Evolutionary conservation across 1,140 invertebrate species (phyloP).

Genomic region (Neomicropteryx cornuta): DNA sequence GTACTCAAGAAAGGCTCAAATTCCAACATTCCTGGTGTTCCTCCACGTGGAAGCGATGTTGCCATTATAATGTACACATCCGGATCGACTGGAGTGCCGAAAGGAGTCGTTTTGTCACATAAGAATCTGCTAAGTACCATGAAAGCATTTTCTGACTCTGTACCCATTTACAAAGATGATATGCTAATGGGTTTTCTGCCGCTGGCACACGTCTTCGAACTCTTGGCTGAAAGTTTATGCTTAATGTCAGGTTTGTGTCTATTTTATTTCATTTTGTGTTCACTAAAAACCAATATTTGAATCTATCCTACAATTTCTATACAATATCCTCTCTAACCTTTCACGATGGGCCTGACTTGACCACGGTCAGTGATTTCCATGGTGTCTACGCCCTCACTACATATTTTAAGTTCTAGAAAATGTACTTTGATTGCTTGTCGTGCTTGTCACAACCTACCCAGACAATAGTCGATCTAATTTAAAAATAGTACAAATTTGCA

Average conservation of each 20-base stretch:
- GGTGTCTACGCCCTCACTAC: too few species aligned
- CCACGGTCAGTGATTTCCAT: too few species aligned
- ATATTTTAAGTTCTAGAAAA: too few species aligned
- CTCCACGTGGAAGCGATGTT: constrained; percentile 60
- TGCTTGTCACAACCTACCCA: too few species aligned
- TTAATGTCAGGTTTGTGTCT: constrained; percentile 41
- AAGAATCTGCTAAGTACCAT: constrained; percentile 82
- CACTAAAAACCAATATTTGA: too few species aligned
- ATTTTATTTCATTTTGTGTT: constrained; percentile 1
- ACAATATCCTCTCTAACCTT: too few species aligned
- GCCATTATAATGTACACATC: constrained; percentile 97
- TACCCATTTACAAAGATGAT: constrained; percentile 61
- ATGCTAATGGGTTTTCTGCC: constrained; percentile 92
- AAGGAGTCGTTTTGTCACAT: constrained; percentile 80
- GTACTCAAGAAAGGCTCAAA: constrained; percentile 36
- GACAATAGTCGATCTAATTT: too few species aligned
- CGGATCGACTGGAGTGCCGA: constrained; percentile 85
- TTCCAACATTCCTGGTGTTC: too few species aligned
- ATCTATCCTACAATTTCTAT: too few species aligned
- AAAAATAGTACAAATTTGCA: too few species aligned
- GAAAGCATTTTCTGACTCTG: constrained; percentile 75
- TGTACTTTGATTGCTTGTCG: too few species aligned
- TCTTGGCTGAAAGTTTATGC: constrained; percentile 68
- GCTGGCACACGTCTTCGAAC: constrained; percentile 93
- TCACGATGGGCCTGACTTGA: too few species aligned